phyloP scores from a whole-genome alignment of 2,113 vertebrate species.

The Speoplatyrhinus poulsoni region DNA sequence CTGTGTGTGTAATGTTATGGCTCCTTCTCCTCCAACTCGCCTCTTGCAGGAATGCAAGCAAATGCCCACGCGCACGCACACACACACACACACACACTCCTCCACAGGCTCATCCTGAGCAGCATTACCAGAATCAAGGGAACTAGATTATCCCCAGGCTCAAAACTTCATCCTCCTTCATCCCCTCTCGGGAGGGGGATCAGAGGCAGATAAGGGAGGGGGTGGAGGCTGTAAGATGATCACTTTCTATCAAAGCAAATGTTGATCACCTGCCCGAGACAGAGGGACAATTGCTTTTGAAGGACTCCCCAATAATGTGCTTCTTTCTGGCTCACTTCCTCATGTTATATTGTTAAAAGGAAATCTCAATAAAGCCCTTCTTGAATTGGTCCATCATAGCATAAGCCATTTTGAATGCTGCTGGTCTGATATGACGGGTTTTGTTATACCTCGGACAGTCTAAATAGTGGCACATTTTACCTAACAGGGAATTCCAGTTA shows the following conservation, averaged over 20 bases:
- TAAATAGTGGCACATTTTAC: not conserved
- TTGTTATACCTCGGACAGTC: not conserved
- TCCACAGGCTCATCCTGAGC: slow-evolving; percentile 59
- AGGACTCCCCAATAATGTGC: slow-evolving; percentile 27
- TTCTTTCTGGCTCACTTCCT: not conserved
- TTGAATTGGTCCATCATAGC: not conserved
- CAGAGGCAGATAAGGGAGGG: slow-evolving; percentile 44
- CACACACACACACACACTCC: slow-evolving; percentile 31
- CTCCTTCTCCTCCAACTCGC: slow-evolving; percentile 38
- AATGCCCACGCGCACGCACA: slow-evolving; percentile 15
- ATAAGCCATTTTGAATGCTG: not conserved
- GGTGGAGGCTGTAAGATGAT: not conserved
- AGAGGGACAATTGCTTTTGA: slow-evolving; percentile 73
- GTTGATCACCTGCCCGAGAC: slow-evolving; percentile 68
- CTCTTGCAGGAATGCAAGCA: not conserved
- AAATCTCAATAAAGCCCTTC: not conserved
- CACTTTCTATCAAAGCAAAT: slow-evolving; percentile 75
- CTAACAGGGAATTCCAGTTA: not conserved
- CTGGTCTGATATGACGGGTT: not conserved
- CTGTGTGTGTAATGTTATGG: slow-evolving; percentile 32
- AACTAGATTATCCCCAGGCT: slow-evolving; percentile 74
- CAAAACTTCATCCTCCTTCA: slow-evolving; percentile 69
- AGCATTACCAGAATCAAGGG: slow-evolving; percentile 75
- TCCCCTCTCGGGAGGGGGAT: slow-evolving; percentile 62
- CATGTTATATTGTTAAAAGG: not conserved